Evolutionary conservation across 2,113 vertebrate species (phyloP).

Genomic region (Austrofundulus limnaeus): DNA sequence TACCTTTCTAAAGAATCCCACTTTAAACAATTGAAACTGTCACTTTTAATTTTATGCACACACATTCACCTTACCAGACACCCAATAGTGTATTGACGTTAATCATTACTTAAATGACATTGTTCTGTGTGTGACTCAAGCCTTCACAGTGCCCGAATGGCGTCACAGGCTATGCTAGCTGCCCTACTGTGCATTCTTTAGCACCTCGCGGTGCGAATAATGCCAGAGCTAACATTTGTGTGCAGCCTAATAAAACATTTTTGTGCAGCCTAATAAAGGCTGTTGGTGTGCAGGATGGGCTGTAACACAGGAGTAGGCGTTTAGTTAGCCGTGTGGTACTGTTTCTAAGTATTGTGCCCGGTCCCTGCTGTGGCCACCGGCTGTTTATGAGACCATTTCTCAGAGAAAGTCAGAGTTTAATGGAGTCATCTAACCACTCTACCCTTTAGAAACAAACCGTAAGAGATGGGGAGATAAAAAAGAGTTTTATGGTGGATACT

Average conservation of each 20-base stretch:
- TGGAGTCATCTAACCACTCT: constrained; percentile 48
- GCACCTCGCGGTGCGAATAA: constrained; percentile 2
- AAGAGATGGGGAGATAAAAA: constrained; percentile 17
- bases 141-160: neutral
- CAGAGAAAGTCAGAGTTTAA: constrained; percentile 50
- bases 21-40: neutral
- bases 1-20: too few relatives aligned
- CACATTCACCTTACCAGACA: constrained; percentile 10
- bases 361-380: constrained; percentile 43
- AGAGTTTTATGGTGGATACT: constrained; percentile 31
- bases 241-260: constrained; percentile 16
- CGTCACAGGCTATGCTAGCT: constrained; percentile 21
- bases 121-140: constrained; percentile 34
- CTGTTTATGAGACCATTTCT: constrained; percentile 64
- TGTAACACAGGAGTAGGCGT: constrained; percentile 26
- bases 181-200: constrained; percentile 30
- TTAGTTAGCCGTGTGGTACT: constrained; percentile 25
- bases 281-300: neutral
- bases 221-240: neutral
- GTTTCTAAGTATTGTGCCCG: too few relatives aligned
- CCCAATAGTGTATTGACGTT: constrained; percentile 9
- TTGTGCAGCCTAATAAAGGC: constrained; percentile 12
- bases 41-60: neutral
- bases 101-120: constrained; percentile 17
- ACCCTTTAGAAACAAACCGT: constrained; percentile 33